These are phyloP conservation scores for Falcaria lacertinaria DNA, from an alignment of 2,888 invertebrate species.

Conservation along the genomic window DNA sequence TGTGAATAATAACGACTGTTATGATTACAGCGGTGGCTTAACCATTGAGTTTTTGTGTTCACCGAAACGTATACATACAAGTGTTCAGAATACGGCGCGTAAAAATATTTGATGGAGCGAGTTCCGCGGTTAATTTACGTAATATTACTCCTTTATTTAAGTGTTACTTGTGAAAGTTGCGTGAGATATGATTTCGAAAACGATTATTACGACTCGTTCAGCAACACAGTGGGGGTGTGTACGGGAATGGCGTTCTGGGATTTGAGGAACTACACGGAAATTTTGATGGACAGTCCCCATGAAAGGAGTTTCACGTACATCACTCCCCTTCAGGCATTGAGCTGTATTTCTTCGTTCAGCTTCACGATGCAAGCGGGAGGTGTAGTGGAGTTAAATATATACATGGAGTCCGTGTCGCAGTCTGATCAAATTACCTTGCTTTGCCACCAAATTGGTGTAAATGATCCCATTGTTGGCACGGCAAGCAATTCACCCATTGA, in stretches of 20 bases:
- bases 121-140: not conserved
- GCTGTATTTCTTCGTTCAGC: conserved; percentile 27
- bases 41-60: conserved; percentile 24
- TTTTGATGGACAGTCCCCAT: conserved; percentile 23
- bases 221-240: conserved; percentile 24
- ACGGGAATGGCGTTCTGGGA: conserved; percentile 24
- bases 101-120: not conserved
- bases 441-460: conserved; percentile 6
- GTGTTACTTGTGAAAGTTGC: conserved; percentile 34
- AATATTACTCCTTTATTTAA: conserved; percentile 17
- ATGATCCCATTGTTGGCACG: conserved; percentile 14
- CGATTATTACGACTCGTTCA: conserved; percentile 30
- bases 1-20: conserved; percentile 24
- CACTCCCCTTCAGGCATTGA: conserved; percentile 16
- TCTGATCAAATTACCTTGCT: conserved; percentile 35
- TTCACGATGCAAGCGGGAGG: conserved; percentile 36
- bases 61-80: conserved; percentile 23
- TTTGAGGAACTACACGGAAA: conserved; percentile 21
- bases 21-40: conserved; percentile 26
- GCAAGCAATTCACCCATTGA: conserved; percentile 2
- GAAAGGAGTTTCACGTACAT: conserved; percentile 30
- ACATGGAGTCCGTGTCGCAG: conserved; percentile 22
- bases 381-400: conserved; percentile 38
- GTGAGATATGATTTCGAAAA: conserved; percentile 41
- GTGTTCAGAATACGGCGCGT: conserved; percentile 20